Conservation (phyloP, 2,888 invertebrate species). For the Oxycera nigricornis region DNA sequence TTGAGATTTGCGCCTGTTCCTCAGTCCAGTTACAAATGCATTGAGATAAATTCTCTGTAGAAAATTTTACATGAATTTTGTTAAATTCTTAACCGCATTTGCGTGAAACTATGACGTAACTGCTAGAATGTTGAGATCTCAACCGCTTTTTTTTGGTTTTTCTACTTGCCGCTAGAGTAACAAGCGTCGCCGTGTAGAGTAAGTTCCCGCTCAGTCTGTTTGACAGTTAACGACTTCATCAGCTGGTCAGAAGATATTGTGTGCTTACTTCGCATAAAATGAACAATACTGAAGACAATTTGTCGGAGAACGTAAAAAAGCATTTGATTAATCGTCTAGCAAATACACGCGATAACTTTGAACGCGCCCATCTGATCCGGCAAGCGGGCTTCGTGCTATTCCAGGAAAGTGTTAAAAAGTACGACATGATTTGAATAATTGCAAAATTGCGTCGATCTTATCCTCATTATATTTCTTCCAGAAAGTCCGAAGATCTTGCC, state of each 20-base stretch:
- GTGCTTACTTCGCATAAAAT: background rate
- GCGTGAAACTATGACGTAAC: too few species aligned
- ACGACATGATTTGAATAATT: background rate
- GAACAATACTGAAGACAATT: background rate
- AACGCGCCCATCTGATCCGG: conserved; percentile 28
- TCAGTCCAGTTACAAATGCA: too few species aligned
- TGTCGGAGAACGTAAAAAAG: too few species aligned
- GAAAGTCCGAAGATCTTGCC: background rate
- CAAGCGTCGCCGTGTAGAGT: too few species aligned
- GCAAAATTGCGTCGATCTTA: background rate
- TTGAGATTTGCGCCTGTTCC: too few species aligned
- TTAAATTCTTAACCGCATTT: too few species aligned
- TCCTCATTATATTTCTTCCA: background rate
- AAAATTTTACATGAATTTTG: too few species aligned
- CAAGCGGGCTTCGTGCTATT: background rate
- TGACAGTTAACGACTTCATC: background rate
- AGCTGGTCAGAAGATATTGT: background rate
- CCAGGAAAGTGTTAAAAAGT: conserved; percentile 1
- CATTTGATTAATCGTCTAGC: background rate
- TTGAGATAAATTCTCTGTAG: too few species aligned
- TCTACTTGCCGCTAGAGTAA: too few species aligned
- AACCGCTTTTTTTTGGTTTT: too few species aligned
- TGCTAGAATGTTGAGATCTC: too few species aligned
- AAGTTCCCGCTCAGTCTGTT: background rate
- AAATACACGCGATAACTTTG: background rate